Evolutionary conservation across 2,888 invertebrate genomes (phyloP).

Genomic region (Stenodera caucasica): DNA sequence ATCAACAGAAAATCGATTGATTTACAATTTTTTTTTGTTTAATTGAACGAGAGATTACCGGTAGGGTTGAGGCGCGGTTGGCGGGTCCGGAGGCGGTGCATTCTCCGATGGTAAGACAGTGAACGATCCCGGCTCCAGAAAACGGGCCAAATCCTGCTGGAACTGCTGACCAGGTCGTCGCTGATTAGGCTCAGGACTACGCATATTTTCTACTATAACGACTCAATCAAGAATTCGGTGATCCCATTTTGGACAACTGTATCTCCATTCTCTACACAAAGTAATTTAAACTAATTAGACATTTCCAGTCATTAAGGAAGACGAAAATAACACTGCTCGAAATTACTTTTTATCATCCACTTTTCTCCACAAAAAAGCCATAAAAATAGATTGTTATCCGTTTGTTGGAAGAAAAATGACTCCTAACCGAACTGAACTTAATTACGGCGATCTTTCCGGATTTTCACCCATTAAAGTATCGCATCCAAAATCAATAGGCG

Average conservation of each 20-base stretch:
- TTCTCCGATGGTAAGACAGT: conserved; percentile 51
- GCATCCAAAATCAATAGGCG: too few species aligned
- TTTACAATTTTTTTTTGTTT: conserved; percentile 3
- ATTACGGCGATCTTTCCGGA: too few species aligned
- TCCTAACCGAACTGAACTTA: background rate
- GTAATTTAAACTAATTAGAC: background rate
- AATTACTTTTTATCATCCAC: background rate
- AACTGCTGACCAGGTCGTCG: conserved; percentile 40
- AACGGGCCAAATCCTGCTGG: conserved; percentile 49
- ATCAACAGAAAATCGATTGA: background rate
- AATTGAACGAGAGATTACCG: conserved; percentile 41
- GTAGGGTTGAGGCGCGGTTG: conserved; percentile 50
- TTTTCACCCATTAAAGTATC: too few species aligned
- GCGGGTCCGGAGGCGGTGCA: conserved; percentile 47
- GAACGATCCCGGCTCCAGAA: conserved; percentile 53
- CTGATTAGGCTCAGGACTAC: conserved; percentile 46
- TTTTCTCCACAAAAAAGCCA: background rate
- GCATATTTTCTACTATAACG: conserved; percentile 40
- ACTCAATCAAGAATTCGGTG: conserved; percentile 15
- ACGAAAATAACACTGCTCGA: background rate
- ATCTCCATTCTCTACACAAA: background rate
- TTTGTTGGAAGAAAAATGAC: background rate
- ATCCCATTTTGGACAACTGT: background rate
- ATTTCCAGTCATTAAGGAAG: background rate
- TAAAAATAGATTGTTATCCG: conserved; percentile 2